Conservation (phyloP, 1,140 invertebrate genomes). For the Drosophila carrolli region DNA sequence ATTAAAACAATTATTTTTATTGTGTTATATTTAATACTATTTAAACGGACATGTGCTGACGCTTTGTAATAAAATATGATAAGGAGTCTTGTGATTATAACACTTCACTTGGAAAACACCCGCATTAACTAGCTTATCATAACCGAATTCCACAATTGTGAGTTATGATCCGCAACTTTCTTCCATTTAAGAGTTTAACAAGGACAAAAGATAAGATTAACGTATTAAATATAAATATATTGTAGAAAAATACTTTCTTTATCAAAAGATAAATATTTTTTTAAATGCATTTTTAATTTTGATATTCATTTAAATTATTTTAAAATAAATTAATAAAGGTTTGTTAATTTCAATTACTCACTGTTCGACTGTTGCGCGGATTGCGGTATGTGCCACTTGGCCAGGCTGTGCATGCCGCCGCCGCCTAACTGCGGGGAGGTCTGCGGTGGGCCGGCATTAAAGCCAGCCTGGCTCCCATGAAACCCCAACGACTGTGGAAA, state of each 20-base stretch:
- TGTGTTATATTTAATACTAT: too few relatives aligned
- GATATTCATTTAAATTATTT: neutral
- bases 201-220: too few relatives aligned
- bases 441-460: slow-evolving; percentile 80
- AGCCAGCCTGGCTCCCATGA: slow-evolving; percentile 83
- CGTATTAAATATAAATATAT: too few relatives aligned
- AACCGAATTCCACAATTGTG: neutral
- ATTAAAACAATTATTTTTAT: neutral
- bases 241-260: too few relatives aligned
- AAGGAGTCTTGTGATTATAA: too few relatives aligned
- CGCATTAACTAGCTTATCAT: neutral
- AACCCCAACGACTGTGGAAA: slow-evolving; percentile 80
- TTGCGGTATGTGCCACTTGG: slow-evolving; percentile 90
- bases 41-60: too few relatives aligned
- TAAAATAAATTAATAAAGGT: neutral
- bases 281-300: too few relatives aligned
- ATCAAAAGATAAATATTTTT: too few relatives aligned
- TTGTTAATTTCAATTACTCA: slow-evolving; percentile 40
- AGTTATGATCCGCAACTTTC: neutral
- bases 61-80: too few relatives aligned
- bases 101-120: too few relatives aligned
- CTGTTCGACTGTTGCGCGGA: slow-evolving; percentile 85
- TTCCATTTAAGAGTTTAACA: neutral
- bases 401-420: slow-evolving; percentile 74
- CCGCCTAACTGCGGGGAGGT: slow-evolving; percentile 69